Evolutionary conservation across 2,888 invertebrate genomes (phyloP), one percentile per base, ranked within the genome.

Genomic region (Ommatoiulus sabulosus): DNA sequence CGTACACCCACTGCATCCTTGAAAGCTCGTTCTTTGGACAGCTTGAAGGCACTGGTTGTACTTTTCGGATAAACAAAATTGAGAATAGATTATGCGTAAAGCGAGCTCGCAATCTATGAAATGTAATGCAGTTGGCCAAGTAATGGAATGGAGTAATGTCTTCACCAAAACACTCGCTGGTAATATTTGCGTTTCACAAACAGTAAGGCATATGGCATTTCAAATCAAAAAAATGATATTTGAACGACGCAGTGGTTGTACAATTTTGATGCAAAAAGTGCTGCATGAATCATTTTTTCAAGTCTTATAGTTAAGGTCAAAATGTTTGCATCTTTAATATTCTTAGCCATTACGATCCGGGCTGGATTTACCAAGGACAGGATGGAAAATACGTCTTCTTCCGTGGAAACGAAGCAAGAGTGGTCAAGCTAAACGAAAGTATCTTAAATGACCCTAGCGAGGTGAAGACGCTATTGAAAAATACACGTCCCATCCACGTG

Each of bases 321-420:
- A 15, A 35, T 84, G 84, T 84, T 84, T 84, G 84, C 84, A 35
- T 84, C 44, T 84, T 44, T 57, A 57, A 57, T 57, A 35, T 84
- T 84, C 84, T 84, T 84, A 84, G 84, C 84, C 84, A 84, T 8
- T 15, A n/a, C 57, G 57, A 57, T 57, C 57, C 57, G 57, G 57
- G 57, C 17, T 57, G 57, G 57, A 57, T 57, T 57, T 57, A 17
- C 57, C 84, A 7, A 84, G 44, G 57, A 57, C 57, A n/a, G 84
- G 84, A 84, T 84, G 84, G 84, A 84, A 84, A 84, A 44, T 84
- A 43, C 84, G 84, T 35, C 44, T 84, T 43, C 84, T 84, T 43
- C 84, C 84, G n/a, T 84, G 84, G 84, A 84, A 84, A 84, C 24
- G 84, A 84, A 15, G 84, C 84, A 84, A 84, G 84, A 24, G 84